Evolutionary conservation across 2,113 vertebrate species (phyloP).

Genomic region (Tiliqua scincoides): DNA sequence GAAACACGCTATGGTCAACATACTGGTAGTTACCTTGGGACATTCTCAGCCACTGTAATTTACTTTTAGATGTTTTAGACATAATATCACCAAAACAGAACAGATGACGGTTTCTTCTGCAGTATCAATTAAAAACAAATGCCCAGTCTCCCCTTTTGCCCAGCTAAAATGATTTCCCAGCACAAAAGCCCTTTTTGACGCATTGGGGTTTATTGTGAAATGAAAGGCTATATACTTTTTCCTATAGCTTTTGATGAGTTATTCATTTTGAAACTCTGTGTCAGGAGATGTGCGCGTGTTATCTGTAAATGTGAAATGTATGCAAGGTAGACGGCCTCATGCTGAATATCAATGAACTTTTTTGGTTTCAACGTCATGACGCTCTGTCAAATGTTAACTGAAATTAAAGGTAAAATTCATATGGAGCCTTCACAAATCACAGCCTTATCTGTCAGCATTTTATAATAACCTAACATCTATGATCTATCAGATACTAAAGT

Average conservation of each 20-base stretch:
- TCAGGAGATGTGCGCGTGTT: constrained; percentile 73
- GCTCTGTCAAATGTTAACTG: constrained; percentile 77
- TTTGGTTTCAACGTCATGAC: constrained; percentile 70
- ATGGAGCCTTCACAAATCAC: constrained; percentile 74
- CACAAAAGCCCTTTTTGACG: constrained; percentile 46
- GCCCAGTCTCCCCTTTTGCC: constrained; percentile 14
- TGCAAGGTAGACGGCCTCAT: constrained; percentile 54
- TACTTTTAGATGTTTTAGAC: constrained; percentile 70
- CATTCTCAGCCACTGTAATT: constrained; percentile 62
- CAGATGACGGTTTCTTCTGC: constrained; percentile 55
- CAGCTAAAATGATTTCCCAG: constrained; percentile 64
- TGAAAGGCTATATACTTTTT: constrained; percentile 49
- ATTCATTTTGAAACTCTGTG: constrained; percentile 72
- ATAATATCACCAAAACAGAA: constrained; percentile 54
- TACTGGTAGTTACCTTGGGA: constrained; percentile 53
- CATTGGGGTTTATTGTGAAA: constrained; percentile 71
- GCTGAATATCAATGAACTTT: constrained; percentile 77
- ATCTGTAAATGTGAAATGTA: constrained; percentile 72
- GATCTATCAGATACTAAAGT: constrained; percentile 69
- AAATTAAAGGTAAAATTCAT: constrained; percentile 78
- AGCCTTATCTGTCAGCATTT: constrained; percentile 74
- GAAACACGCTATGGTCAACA: constrained; percentile 45
- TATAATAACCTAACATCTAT: constrained; percentile 72
- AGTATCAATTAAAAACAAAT: constrained; percentile 69
- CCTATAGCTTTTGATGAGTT: constrained; percentile 59